Evolutionary conservation across 2,113 vertebrate species (phyloP).

Genomic region (human): DNA sequence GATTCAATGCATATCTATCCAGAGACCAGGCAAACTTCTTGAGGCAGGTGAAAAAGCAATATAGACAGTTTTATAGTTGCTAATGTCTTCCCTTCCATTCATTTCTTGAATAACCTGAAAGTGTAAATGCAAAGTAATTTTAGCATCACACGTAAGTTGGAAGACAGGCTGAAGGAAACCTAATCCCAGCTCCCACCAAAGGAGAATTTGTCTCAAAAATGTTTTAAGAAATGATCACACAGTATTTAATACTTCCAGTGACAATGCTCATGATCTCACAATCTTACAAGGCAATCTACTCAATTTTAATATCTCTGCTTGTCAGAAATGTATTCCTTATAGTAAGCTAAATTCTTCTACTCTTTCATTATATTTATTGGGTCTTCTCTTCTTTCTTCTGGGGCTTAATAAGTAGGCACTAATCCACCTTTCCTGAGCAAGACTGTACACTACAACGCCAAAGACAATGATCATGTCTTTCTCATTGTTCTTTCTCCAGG

Average conservation of each 20-base stretch:
- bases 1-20: neutral
- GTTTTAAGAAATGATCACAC: neutral
- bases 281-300: neutral
- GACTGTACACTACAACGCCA: neutral
- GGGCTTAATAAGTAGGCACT: neutral
- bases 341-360: neutral
- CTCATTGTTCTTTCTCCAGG: neutral
- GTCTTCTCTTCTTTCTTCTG: neutral
- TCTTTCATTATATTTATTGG: neutral
- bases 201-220: neutral
- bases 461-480: neutral
- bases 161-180: neutral
- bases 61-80: neutral
- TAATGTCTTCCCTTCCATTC: neutral
- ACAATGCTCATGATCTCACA: neutral
- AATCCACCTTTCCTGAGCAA: neutral
- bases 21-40: neutral
- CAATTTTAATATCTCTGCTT: neutral
- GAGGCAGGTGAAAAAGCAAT: neutral
- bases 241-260: neutral
- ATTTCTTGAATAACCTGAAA: constrained; percentile 26
- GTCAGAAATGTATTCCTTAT: neutral
- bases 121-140: neutral
- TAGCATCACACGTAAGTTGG: neutral
- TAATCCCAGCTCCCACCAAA: neutral